phyloP scores from a whole-genome alignment of 2,113 vertebrate species.

The Alectura lathami region DNA sequence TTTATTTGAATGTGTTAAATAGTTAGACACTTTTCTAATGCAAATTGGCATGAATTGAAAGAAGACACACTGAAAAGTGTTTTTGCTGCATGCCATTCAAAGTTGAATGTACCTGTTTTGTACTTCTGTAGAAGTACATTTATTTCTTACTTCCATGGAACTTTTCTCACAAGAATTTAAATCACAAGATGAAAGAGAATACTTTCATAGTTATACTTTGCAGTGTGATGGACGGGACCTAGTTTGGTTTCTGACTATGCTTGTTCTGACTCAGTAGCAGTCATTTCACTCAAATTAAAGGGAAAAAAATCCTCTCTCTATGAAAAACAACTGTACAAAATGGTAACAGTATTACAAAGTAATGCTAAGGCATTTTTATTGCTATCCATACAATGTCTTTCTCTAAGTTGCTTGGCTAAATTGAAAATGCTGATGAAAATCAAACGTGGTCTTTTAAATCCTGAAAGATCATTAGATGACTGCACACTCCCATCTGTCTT shows the following conservation, averaged over 20 bases:
- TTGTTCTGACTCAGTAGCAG: not conserved
- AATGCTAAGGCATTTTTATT: not conserved
- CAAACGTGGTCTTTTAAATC: not conserved
- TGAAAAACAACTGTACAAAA: not conserved
- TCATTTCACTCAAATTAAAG: slow-evolving; percentile 18
- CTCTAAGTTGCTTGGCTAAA: not conserved
- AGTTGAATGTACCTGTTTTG: slow-evolving; percentile 55
- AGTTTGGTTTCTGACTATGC: slow-evolving; percentile 5
- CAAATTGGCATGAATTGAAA: slow-evolving; percentile 49
- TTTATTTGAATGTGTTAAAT: slow-evolving; percentile 60
- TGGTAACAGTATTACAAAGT: not conserved
- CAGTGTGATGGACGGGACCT: not conserved
- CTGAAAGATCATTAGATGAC: not conserved
- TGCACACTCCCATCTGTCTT: not conserved
- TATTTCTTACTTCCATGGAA: slow-evolving; percentile 11
- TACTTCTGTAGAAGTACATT: slow-evolving; percentile 13
- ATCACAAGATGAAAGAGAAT: slow-evolving; percentile 27
- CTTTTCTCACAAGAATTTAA: slow-evolving; percentile 33
- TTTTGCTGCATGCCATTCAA: slow-evolving; percentile 44
- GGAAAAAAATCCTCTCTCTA: not conserved
- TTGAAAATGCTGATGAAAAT: not conserved
- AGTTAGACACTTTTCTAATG: slow-evolving; percentile 51
- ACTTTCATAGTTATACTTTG: not conserved
- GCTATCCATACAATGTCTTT: not conserved
- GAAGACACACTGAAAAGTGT: slow-evolving; percentile 38